phyloP scores from a whole-genome alignment of 2,113 vertebrate genomes.

The Galemys pyrenaicus region DNA sequence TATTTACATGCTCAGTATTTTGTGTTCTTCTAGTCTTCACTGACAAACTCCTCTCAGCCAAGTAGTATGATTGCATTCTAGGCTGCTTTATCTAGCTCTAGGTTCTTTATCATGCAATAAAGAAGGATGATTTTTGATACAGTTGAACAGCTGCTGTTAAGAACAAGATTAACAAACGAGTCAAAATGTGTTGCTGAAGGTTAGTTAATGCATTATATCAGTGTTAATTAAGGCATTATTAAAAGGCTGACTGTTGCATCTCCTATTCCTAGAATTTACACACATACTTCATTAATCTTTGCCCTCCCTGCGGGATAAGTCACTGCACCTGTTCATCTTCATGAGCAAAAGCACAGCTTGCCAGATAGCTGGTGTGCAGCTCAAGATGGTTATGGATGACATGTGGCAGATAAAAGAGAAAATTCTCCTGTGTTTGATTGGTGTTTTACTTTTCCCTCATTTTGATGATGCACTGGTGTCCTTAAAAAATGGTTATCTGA shows the following conservation, averaged over 20 bases:
- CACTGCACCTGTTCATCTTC: conserved; percentile 64
- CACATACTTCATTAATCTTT: conserved; percentile 67
- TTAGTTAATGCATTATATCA: conserved; percentile 65
- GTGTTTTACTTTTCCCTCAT: neutral
- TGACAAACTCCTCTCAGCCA: neutral
- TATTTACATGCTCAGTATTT: neutral
- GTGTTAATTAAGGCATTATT: conserved; percentile 65
- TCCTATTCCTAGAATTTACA: conserved; percentile 57
- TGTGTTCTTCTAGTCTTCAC: neutral
- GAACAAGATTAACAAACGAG: conserved; percentile 52
- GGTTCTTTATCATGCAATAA: neutral
- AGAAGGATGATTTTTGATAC: neutral
- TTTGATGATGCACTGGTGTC: neutral
- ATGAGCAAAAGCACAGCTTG: conserved; percentile 11
- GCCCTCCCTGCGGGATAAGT: conserved; percentile 54
- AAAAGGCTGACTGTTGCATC: conserved; percentile 50
- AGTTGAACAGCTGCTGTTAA: conserved; percentile 47
- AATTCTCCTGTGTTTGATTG: neutral
- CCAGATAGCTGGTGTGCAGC: conserved; percentile 5
- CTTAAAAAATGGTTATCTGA: neutral
- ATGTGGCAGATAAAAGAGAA: conserved; percentile 50
- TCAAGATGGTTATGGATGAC: neutral
- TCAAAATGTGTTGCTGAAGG: conserved; percentile 44
- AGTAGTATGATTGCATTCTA: neutral
- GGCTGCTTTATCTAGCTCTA: neutral